phyloP scores from a whole-genome alignment of 2,113 vertebrate genomes.

The Caloenas nicobarica region DNA sequence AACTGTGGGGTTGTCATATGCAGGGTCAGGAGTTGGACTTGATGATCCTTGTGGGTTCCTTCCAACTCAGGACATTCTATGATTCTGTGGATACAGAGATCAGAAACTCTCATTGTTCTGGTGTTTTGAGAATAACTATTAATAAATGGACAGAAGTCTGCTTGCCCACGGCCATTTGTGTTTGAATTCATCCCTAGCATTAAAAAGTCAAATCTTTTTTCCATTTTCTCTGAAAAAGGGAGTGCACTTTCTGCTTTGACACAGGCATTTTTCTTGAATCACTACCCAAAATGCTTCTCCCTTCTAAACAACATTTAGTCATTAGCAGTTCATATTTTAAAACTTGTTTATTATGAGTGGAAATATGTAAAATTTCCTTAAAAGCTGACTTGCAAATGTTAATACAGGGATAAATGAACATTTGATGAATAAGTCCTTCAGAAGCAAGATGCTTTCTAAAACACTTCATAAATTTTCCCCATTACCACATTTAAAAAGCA shows the following conservation, averaged over 20 bases:
- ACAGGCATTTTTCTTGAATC: neutral
- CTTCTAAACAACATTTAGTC: neutral
- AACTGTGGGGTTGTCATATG: too few species aligned
- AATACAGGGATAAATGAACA: conserved; percentile 58
- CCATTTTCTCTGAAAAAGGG: neutral
- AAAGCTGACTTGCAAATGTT: conserved; percentile 59
- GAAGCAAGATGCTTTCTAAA: conserved; percentile 47
- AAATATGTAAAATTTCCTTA: conserved; percentile 17
- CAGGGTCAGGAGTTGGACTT: too few species aligned
- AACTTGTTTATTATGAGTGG: conserved; percentile 47
- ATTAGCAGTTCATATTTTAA: conserved; percentile 31
- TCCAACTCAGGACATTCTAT: too few species aligned
- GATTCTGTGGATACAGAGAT: neutral
- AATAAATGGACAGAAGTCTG: neutral
- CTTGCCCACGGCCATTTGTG: neutral
- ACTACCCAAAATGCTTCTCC: neutral
- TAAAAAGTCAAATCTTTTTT: neutral
- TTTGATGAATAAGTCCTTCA: conserved; percentile 68
- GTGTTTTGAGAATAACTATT: neutral
- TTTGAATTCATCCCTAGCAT: neutral
- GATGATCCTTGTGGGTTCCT: too few species aligned
- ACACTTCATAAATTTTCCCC: conserved; percentile 60
- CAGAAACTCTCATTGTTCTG: neutral
- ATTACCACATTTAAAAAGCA: conserved; percentile 67
- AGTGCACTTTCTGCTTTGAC: neutral